Base-by-base conservation (phyloP, 2,113 vertebrate genomes). In the Dasyprocta punctata region DNA sequence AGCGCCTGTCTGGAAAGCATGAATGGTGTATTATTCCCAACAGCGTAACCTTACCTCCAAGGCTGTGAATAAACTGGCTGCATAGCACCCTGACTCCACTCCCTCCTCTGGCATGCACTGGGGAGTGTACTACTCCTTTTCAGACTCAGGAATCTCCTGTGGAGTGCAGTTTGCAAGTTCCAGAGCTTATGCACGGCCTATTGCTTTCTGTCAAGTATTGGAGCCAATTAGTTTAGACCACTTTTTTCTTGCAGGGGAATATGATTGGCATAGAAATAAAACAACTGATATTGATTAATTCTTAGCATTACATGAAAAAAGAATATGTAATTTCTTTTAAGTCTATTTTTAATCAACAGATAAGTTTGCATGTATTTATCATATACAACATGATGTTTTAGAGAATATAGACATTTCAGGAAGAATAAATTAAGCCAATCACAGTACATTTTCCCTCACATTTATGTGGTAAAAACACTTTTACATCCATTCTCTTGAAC, bases 261-360 rank as follows among this genome's bases (percentile, higher is more conserved):
- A 12, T 28, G 0, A 75, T 0, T n/a, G 88, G 6, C 36, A 81
- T 24, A 71, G 26, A 81, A 87, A 78, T 89, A 28, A 86, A 71
- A 82, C 47, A 49, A 0, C 47, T 5, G 60, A 30, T 92, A 75
- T 65, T 77, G 49, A 47, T 69, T 12, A 6, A 54, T 92, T 92
- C 69, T 75, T 85, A 84, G n/a, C 90, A 92, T 82, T 49, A 38
- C 41, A 56, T 73, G 26, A 38, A 88, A 94, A 52, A 19, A 81
- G 63, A 13, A 93, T 44, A 87, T 82, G 0, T 41, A 61, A 8
- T 83, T 71, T 92, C 9, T 49, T 83, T 73, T 47, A 47, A 56
- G 47, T 33, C 61, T 36, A 47, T 61, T 63, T 56, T 77, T 13
- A 54, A 71, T 71, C 69, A 14, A 65, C 58, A 65, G 47, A 75